These are phyloP conservation scores for Gymnarchus niloticus DNA, from an alignment of 2,113 vertebrate genomes.

Conservation along the genomic window DNA sequence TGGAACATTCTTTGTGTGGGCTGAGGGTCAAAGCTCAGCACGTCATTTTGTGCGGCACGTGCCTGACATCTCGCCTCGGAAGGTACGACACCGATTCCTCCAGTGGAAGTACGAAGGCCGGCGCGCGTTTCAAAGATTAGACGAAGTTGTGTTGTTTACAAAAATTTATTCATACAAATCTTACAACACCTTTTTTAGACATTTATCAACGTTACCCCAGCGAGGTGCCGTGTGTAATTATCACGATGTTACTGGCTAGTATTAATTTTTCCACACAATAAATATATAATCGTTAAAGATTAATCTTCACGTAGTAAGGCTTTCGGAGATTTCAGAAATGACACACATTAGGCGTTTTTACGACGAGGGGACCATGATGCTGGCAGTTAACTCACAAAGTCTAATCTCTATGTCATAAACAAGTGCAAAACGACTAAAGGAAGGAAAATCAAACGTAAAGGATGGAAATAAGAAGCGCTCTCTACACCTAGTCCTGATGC, in stretches of 20 bases:
- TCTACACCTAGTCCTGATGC: slow-evolving; percentile 63
- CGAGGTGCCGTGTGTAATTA: slow-evolving; percentile 77
- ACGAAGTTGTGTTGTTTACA: slow-evolving; percentile 92
- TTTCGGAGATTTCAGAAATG: slow-evolving; percentile 77
- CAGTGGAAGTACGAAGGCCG: slow-evolving; percentile 32
- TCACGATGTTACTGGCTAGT: slow-evolving; percentile 60
- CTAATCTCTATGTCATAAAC: slow-evolving; percentile 67
- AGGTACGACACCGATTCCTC: neutral
- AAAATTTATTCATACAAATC: slow-evolving; percentile 99
- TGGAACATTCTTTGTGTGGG: neutral
- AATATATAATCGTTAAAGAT: slow-evolving; percentile 71
- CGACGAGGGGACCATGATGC: slow-evolving; percentile 67
- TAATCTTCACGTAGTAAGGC: slow-evolving; percentile 83
- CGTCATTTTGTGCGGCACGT: neutral
- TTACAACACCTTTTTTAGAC: slow-evolving; percentile 87
- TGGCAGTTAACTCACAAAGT: slow-evolving; percentile 71
- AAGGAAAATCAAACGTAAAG: slow-evolving; percentile 23
- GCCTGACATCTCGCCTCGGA: neutral
- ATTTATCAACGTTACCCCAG: slow-evolving; percentile 84
- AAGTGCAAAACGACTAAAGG: slow-evolving; percentile 41
- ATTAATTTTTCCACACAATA: slow-evolving; percentile 85
- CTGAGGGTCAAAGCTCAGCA: neutral
- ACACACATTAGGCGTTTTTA: slow-evolving; percentile 70
- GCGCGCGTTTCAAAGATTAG: slow-evolving; percentile 79
- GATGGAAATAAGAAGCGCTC: slow-evolving; percentile 45